Evolutionary conservation across 1,140 invertebrate species (phyloP).

Genomic region (Drosophila bifasciata): DNA sequence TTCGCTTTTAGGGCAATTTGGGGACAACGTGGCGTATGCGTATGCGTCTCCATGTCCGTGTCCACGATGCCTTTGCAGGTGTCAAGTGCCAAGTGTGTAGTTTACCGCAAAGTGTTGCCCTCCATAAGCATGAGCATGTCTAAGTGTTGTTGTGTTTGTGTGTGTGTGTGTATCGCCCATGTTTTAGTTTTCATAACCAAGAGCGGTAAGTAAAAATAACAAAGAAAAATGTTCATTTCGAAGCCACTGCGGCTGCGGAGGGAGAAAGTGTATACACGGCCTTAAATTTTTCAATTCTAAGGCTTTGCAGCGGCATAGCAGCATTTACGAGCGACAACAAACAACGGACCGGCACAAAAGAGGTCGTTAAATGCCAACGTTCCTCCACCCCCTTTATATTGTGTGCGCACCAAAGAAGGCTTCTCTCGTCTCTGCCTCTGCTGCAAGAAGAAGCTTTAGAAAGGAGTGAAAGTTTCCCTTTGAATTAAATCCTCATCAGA

Average conservation of each 20-base stretch:
- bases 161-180: constrained; percentile 20
- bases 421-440: constrained; percentile 1
- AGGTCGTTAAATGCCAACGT: constrained; percentile 44
- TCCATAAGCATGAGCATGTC: neutral
- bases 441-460: constrained; percentile 20
- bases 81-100: constrained; percentile 61
- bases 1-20: constrained; percentile 47
- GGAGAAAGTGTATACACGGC: constrained; percentile 10
- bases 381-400: constrained; percentile 21
- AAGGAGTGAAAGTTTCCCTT: constrained; percentile 42
- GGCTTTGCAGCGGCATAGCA: constrained; percentile 42
- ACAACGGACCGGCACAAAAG: constrained; percentile 16
- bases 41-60: constrained; percentile 1
- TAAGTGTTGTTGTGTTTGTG: neutral
- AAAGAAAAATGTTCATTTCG: constrained; percentile 41
- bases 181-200: constrained; percentile 59
- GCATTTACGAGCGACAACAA: constrained; percentile 50
- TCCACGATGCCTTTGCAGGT: constrained; percentile 44
- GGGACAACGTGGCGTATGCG: constrained; percentile 46
- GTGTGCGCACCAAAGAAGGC: constrained; percentile 22
- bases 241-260: constrained; percentile 50
- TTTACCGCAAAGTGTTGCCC: constrained; percentile 47
- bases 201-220: constrained; percentile 52
- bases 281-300: constrained; percentile 60
- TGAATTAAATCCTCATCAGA: constrained; percentile 27